Evolutionary conservation across 2,113 vertebrate genomes (phyloP), one percentile per base, ranked within the genome.

Genomic region (Platanista minor): DNA sequence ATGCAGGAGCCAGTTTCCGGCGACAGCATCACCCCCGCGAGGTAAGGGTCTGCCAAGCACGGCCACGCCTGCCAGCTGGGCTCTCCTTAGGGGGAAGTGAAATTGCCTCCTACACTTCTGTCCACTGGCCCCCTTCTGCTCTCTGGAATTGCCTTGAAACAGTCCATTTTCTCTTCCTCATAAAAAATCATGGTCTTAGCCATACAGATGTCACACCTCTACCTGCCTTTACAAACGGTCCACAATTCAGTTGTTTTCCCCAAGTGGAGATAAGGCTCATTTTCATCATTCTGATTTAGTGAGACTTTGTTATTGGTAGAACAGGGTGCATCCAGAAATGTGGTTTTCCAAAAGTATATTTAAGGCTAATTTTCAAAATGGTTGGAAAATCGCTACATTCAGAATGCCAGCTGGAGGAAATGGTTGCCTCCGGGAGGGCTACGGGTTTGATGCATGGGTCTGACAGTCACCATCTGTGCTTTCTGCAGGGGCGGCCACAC

Each of bases 321-420:
- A 90, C 43, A 87, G 13, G 6, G 5, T n/a, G 6, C 27, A 43
- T 31, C 27, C 31, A 41, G 81, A 78, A 94, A 69, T 23, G 33
- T 8, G 43, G 12, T 33, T 43, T 81, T 59, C 23, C 18, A 20
- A 61, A 90, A 92, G 43, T 29, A 62, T 27, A 74, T 59, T 72
- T 59, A 83, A 92, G n/a, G 66, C 36, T 80, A 31, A 43, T 96
- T 96, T 90, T 93, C 49, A 57, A 75, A 91, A 86, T 57, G 49
- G 15, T 31, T 86, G 62, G 86, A 27, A 88, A 86, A 83, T 2
- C 41, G 81, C 57, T 89, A 9, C 14, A 39, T 52, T 62, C 18
- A 59, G 36, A 69, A 49, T 27, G 57, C 36, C 43, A 81, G 29
- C 49, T 61, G 62, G 93, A 95, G 57, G 33, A 54, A 94, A 92